Evolutionary conservation across 1,140 invertebrate species (phyloP), one percentile per base, ranked within the genome.

Genomic region (Drosophila littoralis): DNA sequence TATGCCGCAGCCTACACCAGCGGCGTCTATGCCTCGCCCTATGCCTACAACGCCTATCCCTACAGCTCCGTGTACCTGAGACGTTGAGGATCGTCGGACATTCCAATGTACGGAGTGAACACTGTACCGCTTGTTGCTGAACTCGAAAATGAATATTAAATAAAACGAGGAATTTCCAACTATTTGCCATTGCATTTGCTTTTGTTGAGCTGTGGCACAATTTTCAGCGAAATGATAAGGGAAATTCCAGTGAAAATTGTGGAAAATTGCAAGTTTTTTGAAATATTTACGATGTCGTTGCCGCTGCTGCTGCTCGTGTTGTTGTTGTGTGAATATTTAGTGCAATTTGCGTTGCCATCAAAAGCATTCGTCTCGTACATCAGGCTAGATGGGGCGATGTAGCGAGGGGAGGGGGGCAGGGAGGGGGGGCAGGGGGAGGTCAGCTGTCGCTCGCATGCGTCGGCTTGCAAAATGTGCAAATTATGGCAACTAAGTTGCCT

Each of bases 401-500:
- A 15, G 9, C 17, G 38, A 13, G 17, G 9, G 12, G 40, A 12
- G 15, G 12, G 46, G 33, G 4, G 6, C n/a, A n/a, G 2, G 15
- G 9, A 8, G 10, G 1, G 10, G 6, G n/a, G 10, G 0, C 17
- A 28, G 22, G 40, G 59, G 38, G 70, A 51, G 66, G 57, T 55
- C 64, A 60, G 61, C 73, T 88, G 83, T 86, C 83, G 79, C 36
- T 40, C 71, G 72, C 82, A 88, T 77, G 79, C 75, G 64, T 59
- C 32, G 38, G 60, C 60, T 60, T 67, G 76, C 82, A 71, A 86
- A 86, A 88, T 86, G 79, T 79, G 79, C 79, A 88, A 86, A 86
- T 86, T 88, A 86, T 86, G 83, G 83, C 83, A 86, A 86, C 83
- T 86, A 77, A 86, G 79, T 86, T 88, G 79, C 83, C 40, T 65